A percentile compares a stretch with the other conserved stretches of the same genome.
These are phyloP conservation scores for Epirrita christyi DNA, from an alignment of 2,888 invertebrate genomes.

Conservation along the genomic window DNA sequence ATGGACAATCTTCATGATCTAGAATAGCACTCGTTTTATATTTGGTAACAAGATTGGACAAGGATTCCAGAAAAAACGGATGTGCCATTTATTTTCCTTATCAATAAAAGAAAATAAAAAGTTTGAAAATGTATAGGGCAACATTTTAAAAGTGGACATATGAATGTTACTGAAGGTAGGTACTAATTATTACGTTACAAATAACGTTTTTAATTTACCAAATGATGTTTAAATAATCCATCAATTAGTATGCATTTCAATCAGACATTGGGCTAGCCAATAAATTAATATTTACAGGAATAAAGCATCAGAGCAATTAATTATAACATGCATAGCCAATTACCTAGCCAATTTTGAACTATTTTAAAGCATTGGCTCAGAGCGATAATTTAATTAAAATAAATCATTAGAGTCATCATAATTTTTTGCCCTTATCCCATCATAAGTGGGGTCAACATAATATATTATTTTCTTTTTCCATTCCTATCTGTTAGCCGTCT, in stretches of 20 bases:
- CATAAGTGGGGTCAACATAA: no score
- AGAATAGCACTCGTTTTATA: conserved; percentile 38
- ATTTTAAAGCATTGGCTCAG: no score
- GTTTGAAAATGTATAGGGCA: no score
- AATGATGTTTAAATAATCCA: conserved; percentile 15
- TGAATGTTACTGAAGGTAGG: neutral
- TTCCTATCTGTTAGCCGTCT: no score
- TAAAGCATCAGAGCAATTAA: conserved; percentile 6
- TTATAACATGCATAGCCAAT: neutral
- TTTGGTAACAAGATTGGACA: conserved; percentile 36
- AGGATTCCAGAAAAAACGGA: conserved; percentile 20
- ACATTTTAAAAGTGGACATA: no score
- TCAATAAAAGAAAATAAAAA: neutral
- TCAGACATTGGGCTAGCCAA: conserved; percentile 7
- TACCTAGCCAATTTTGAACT: neutral
- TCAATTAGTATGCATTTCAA: conserved; percentile 11
- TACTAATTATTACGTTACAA: neutral
- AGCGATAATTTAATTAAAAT: no score
- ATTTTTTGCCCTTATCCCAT: no score
- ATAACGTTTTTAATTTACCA: neutral
- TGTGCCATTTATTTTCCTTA: neutral
- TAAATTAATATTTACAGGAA: conserved; percentile 21
- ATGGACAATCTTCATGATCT: conserved; percentile 39
- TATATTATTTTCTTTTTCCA: no score
- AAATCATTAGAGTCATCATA: no score